These are phyloP conservation scores for Geococcyx californianus DNA, from an alignment of 2,113 vertebrate genomes.

Conservation along the genomic window DNA sequence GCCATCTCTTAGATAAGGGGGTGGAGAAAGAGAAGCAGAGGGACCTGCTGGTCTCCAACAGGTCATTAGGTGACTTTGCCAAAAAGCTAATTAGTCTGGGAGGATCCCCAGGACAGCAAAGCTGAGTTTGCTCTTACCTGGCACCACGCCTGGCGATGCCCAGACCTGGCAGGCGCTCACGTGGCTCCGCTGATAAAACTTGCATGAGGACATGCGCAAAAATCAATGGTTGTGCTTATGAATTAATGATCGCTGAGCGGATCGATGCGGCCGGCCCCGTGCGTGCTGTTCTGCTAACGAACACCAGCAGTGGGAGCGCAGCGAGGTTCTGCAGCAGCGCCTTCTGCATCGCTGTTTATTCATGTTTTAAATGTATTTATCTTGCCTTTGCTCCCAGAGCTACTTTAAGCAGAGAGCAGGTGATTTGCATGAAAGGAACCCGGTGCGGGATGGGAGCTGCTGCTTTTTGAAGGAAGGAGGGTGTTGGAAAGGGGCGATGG, in stretches of 20 bases:
- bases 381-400: not conserved
- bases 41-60: not conserved
- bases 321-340: not conserved
- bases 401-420: not conserved
- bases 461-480: not conserved
- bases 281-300: not conserved
- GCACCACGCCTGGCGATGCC: fast-evolving
- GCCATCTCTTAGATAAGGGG: not conserved
- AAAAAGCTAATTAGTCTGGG: not conserved
- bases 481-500: not conserved
- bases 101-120: not conserved
- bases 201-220: not conserved
- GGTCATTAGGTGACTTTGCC: not conserved
- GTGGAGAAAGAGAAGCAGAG: not conserved
- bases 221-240: not conserved
- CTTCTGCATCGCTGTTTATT: not conserved
- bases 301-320: not conserved
- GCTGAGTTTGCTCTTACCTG: not conserved
- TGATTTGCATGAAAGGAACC: not conserved
- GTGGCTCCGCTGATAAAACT: not conserved
- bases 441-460: not conserved
- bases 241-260: not conserved
- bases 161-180: not conserved
- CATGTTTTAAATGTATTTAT: not conserved
- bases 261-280: not conserved